phyloP scores from a whole-genome alignment of 2,797 vertebrate genomes.

The Sebastes matsubarae region DNA sequence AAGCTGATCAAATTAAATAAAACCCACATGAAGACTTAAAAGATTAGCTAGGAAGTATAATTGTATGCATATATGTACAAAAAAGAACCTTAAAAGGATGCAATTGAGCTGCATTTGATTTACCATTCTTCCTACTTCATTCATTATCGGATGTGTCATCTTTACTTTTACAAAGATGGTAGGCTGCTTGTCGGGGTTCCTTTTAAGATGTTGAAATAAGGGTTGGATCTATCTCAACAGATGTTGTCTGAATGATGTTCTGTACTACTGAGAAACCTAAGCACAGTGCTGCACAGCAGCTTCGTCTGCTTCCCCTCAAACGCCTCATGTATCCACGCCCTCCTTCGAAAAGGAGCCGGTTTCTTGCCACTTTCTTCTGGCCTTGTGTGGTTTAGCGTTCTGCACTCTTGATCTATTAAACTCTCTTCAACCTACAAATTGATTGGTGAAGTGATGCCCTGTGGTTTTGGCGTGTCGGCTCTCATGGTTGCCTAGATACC shows the following conservation, averaged over 20 bases:
- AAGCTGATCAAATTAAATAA: slow-evolving; percentile 84
- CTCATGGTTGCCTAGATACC: not conserved
- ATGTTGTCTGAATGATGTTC: slow-evolving; percentile 54
- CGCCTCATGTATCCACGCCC: slow-evolving; percentile 25
- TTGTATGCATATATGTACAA: slow-evolving; percentile 83
- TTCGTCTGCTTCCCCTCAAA: slow-evolving; percentile 41
- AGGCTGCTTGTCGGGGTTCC: slow-evolving; percentile 31
- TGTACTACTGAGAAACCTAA: slow-evolving; percentile 74
- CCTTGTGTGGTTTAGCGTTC: slow-evolving; percentile 31
- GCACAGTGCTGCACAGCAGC: slow-evolving; percentile 64
- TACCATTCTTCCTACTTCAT: slow-evolving; percentile 52
- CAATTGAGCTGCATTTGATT: slow-evolving; percentile 72
- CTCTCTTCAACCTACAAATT: slow-evolving; percentile 31
- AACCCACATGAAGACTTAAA: slow-evolving; percentile 79
- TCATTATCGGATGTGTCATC: slow-evolving; percentile 51
- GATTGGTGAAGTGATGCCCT: slow-evolving; percentile 19
- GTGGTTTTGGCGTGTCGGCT: not conserved
- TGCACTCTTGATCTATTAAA: slow-evolving; percentile 43
- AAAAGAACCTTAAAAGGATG: slow-evolving; percentile 75
- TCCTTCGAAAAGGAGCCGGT: slow-evolving; percentile 28
- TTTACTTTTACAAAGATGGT: slow-evolving; percentile 51
- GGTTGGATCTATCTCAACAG: slow-evolving; percentile 36
- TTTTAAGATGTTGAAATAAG: slow-evolving; percentile 27
- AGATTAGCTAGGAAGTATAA: slow-evolving; percentile 81
- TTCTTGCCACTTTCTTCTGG: slow-evolving; percentile 43